Percentiles rank a stretch among this genome's conserved stretches.
phyloP scores from a whole-genome alignment of 1,140 invertebrate genomes.

The Globodera rostochiensis region DNA sequence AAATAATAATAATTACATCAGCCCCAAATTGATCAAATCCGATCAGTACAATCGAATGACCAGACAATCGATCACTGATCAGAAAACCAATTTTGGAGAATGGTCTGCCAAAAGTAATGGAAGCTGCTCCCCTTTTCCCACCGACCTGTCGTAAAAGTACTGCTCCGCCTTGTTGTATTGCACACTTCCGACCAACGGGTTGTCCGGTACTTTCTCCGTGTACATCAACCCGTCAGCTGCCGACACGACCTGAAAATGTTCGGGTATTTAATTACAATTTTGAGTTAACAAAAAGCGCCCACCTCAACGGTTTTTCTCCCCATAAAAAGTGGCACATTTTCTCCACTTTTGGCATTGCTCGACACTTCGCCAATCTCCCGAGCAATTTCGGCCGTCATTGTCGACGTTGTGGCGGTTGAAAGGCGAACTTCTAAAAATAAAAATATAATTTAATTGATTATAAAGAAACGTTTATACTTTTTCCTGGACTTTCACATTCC shows the following conservation, averaged over 20 bases:
- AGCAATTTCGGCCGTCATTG: neutral
- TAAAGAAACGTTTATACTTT: neutral
- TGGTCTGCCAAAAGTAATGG: too few relatives aligned
- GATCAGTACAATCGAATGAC: too few relatives aligned
- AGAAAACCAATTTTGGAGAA: too few relatives aligned
- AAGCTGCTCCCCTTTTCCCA: too few relatives aligned
- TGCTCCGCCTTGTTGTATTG: neutral
- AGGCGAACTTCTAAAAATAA: neutral
- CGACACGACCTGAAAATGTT: neutral
- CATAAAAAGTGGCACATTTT: neutral
- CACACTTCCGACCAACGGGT: neutral
- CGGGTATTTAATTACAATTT: neutral
- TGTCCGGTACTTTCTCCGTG: neutral
- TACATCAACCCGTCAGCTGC: neutral
- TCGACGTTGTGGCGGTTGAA: neutral
- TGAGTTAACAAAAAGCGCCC: neutral
- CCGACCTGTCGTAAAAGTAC: neutral
- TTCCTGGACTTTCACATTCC: neutral
- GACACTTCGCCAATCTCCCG: conserved; percentile 1
- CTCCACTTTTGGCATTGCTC: neutral
- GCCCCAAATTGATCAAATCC: neutral
- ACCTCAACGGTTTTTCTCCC: neutral
- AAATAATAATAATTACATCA: neutral
- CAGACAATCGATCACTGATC: too few relatives aligned
- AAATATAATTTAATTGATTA: neutral